Conservation (phyloP, 35 echinoderm and acorn worm genomes). For the Apostichopus japonicus region DNA sequence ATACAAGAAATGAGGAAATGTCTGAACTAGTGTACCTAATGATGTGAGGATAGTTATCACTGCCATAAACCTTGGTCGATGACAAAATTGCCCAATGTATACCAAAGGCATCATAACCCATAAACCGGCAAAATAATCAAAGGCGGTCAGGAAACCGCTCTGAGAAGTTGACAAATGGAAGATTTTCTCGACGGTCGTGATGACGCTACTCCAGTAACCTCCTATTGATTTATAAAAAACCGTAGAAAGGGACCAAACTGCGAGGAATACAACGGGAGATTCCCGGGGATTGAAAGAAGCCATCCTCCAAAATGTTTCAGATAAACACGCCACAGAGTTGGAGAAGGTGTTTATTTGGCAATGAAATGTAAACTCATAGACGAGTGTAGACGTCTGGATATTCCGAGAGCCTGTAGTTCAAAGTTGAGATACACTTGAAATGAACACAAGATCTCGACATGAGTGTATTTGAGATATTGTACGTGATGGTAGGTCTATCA, state of each 20-base stretch:
- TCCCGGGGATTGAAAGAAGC: background rate
- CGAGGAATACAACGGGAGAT: slow-evolving; percentile 7
- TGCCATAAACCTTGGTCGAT: slow-evolving; percentile 5
- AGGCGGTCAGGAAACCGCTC: background rate
- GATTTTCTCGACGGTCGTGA: slow-evolving; percentile 35
- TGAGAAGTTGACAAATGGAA: slow-evolving; percentile 19
- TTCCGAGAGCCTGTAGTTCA: background rate
- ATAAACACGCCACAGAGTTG: no score
- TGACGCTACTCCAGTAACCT: slow-evolving; percentile 32
- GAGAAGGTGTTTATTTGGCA: background rate
- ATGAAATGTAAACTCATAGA: background rate
- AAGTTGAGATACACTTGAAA: background rate
- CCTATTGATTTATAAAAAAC: background rate
- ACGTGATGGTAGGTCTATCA: no score
- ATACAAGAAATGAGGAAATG: slow-evolving; percentile 29
- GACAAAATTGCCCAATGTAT: slow-evolving; percentile 2
- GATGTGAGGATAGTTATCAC: background rate
- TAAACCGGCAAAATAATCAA: slow-evolving; percentile 9
- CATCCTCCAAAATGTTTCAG: background rate
- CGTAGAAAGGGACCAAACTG: slow-evolving; percentile 8
- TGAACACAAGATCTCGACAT: no score
- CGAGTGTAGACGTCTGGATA: background rate
- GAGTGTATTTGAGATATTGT: background rate
- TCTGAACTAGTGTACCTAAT: slow-evolving; percentile 3
- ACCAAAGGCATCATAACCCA: slow-evolving; percentile 19